These are phyloP conservation scores for Pseudonaja textilis DNA, from an alignment of 2,113 vertebrate genomes.

Conservation along the genomic window DNA sequence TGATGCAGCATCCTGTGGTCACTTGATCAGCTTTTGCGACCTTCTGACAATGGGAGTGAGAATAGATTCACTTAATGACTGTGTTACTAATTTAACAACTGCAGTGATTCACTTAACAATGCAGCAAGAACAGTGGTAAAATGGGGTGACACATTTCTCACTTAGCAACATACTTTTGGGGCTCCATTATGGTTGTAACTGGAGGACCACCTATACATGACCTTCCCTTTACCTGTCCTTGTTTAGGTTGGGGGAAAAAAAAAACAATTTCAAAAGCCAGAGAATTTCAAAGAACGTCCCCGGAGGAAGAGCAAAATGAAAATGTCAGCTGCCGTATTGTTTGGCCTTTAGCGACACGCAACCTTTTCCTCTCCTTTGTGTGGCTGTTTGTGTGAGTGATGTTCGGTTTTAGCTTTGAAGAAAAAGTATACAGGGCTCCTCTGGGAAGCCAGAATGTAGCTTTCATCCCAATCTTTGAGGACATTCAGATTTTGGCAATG, in stretches of 20 bases:
- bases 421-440: not conserved
- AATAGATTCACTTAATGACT: too few species aligned
- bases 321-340: conserved; percentile 6
- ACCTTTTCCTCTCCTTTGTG: not conserved
- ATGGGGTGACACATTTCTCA: too few species aligned
- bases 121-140: too few species aligned
- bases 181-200: too few species aligned
- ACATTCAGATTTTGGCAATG: not conserved
- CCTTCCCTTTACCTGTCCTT: not conserved
- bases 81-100: too few species aligned
- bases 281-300: not conserved
- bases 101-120: too few species aligned
- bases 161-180: too few species aligned
- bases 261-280: not conserved
- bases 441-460: not conserved
- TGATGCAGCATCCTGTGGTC: too few species aligned
- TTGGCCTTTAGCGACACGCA: not conserved
- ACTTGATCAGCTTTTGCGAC: too few species aligned
- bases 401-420: not conserved
- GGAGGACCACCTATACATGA: not conserved
- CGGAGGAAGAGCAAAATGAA: not conserved
- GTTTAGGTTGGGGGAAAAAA: not conserved
- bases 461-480: not conserved
- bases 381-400: not conserved
- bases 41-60: too few species aligned